Percentiles rank a stretch among this genome's conserved stretches.
Conservation (phyloP, 2,113 vertebrate genomes). For the Boleophthalmus pectinirostris region DNA sequence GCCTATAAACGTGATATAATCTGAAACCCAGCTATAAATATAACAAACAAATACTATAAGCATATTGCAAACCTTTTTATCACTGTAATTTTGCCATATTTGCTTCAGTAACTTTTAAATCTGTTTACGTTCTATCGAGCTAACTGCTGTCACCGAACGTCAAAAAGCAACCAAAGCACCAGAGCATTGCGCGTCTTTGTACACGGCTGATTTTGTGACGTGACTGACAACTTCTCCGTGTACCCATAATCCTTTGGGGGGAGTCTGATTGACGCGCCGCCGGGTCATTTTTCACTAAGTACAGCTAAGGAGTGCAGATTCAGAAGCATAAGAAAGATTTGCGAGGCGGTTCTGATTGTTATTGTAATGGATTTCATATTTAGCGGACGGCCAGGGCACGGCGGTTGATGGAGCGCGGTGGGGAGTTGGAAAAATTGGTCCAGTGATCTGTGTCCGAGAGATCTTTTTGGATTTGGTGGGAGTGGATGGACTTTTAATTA, state of each 20-base stretch:
- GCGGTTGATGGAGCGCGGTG: conserved; percentile 5
- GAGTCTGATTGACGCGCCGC: conserved; percentile 50
- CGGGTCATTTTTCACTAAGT: conserved; percentile 30
- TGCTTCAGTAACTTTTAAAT: conserved; percentile 6
- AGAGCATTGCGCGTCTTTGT: conserved; percentile 38
- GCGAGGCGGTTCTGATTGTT: conserved; percentile 33
- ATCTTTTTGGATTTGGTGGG: neutral
- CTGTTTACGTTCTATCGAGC: conserved; percentile 5
- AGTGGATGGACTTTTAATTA: neutral
- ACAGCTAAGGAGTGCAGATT: conserved; percentile 20
- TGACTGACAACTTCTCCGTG: conserved; percentile 50
- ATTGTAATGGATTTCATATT: conserved; percentile 9
- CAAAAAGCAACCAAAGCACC: conserved; percentile 26
- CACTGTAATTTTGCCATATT: neutral
- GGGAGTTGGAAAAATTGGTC: neutral
- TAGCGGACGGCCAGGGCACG: conserved; percentile 4
- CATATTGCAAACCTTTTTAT: neutral
- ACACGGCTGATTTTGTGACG: conserved; percentile 40
- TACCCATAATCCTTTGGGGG: conserved; percentile 27
- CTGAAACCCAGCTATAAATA: too few relatives aligned
- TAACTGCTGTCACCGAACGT: conserved; percentile 31
- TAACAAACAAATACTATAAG: neutral
- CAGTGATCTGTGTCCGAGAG: conserved; percentile 17
- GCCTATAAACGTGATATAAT: too few relatives aligned
- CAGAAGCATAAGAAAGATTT: conserved; percentile 23